These are phyloP conservation scores for Heliconius nattereri DNA, from an alignment of 1,140 invertebrate genomes.

Conservation along the genomic window DNA sequence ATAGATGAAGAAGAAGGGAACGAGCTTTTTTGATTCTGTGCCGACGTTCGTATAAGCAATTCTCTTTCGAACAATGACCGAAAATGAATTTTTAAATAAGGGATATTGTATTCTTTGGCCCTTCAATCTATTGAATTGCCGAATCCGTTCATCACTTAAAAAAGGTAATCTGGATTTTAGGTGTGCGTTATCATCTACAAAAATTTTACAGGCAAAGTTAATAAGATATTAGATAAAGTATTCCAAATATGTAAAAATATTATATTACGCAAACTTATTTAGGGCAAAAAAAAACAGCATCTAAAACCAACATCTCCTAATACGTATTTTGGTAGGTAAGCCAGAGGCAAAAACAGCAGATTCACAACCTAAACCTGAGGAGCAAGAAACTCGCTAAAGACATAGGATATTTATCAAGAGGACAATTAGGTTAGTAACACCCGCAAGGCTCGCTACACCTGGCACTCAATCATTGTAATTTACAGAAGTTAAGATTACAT, in stretches of 20 bases:
- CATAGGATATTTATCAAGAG: conserved; percentile 29
- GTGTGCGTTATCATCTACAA: neutral
- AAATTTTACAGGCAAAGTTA: neutral
- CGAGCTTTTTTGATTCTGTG: neutral
- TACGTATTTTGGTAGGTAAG: neutral
- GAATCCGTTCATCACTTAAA: neutral
- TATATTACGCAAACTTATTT: no score
- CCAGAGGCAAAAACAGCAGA: neutral
- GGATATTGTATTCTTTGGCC: neutral
- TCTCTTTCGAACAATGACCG: conserved; percentile 9
- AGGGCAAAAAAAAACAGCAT: no score
- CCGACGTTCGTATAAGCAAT: conserved; percentile 8
- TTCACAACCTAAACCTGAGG: neutral
- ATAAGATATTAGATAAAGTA: neutral
- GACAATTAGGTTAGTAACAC: conserved; percentile 26
- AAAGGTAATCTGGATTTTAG: neutral
- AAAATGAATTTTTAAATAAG: neutral
- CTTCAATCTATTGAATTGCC: conserved; percentile 8
- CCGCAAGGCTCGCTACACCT: conserved; percentile 22
- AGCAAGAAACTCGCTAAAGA: conserved; percentile 20
- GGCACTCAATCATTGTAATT: conserved; percentile 29
- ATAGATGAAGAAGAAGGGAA: conserved; percentile 1
- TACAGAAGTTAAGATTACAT: conserved; percentile 6
- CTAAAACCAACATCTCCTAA: no score
- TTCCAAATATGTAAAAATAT: no score